A percentile compares a stretch with the other conserved stretches of the same genome.
phyloP scores from a whole-genome alignment of 2,113 vertebrate genomes.

The Nothoprocta pentlandii region DNA sequence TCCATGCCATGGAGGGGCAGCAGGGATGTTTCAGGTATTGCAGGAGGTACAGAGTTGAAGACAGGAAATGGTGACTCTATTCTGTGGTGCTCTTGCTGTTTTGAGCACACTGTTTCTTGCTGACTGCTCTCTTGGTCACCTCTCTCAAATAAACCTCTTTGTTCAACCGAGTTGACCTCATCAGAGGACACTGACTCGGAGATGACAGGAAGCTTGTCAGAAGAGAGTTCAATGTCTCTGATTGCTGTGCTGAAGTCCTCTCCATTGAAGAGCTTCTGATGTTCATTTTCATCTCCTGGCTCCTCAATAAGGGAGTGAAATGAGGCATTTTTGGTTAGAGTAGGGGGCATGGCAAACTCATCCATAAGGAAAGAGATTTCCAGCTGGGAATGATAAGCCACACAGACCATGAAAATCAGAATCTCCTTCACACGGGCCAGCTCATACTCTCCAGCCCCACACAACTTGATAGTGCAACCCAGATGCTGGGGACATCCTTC shows the following conservation, averaged over 20 bases:
- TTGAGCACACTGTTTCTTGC: neutral
- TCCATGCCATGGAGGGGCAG: conserved; percentile 82
- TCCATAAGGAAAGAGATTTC: conserved; percentile 99
- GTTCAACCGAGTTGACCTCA: conserved; percentile 62
- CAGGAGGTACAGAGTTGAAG: conserved; percentile 54
- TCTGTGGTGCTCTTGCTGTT: conserved; percentile 58
- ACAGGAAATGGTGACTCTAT: conserved; percentile 27
- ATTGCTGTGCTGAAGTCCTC: conserved; percentile 66
- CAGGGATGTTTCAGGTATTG: conserved; percentile 71
- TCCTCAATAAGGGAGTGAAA: conserved; percentile 90
- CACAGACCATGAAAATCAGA: conserved; percentile 94
- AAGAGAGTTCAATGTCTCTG: conserved; percentile 71
- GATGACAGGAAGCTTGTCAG: conserved; percentile 65
- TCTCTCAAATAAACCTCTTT: conserved; percentile 69
- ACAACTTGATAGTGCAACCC: conserved; percentile 95
- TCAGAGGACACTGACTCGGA: conserved; percentile 73
- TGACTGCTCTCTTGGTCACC: conserved; percentile 61
- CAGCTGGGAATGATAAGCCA: conserved; percentile 97
- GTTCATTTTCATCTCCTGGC: conserved; percentile 52
- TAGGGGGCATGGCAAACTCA: conserved; percentile 98
- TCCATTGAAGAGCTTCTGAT: conserved; percentile 62
- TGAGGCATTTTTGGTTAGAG: conserved; percentile 83
- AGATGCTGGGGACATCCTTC: conserved; percentile 94
- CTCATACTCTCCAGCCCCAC: conserved; percentile 94
- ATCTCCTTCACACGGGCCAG: conserved; percentile 96